Conservation (phyloP, 2,888 invertebrate genomes). For the Parnassius smintheus region DNA sequence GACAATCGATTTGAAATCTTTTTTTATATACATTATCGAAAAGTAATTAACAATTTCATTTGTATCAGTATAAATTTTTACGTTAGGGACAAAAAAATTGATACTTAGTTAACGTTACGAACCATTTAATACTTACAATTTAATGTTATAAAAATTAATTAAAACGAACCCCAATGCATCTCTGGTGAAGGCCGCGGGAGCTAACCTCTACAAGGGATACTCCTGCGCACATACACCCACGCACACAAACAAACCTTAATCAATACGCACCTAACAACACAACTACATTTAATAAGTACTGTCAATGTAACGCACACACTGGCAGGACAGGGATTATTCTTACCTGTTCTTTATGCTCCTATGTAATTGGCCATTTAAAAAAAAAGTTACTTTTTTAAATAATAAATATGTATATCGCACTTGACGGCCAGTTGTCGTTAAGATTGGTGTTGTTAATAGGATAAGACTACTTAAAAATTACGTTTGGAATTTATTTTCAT, state of each 20-base stretch:
- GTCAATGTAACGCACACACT: conserved; percentile 44
- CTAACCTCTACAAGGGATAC: conserved; percentile 67
- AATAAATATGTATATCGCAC: conserved; percentile 33
- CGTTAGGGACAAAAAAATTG: too few relatives aligned
- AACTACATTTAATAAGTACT: conserved; percentile 43
- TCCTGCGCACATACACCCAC: conserved; percentile 63
- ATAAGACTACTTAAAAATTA: background rate
- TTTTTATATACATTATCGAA: background rate
- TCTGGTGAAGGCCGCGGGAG: conserved; percentile 70
- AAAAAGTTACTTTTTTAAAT: conserved; percentile 51
- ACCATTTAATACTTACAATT: conserved; percentile 19
- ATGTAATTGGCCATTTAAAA: conserved; percentile 55
- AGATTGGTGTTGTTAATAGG: conserved; percentile 1
- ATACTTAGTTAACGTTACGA: too few relatives aligned
- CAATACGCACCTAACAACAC: conserved; percentile 39
- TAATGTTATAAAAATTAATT: conserved; percentile 24
- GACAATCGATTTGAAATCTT: background rate
- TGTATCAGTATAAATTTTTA: background rate
- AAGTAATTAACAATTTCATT: background rate
- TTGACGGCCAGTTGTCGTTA: conserved; percentile 32
- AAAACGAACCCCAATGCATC: conserved; percentile 15
- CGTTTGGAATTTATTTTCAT: background rate
- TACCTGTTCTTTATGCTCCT: conserved; percentile 56
- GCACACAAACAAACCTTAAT: conserved; percentile 46
- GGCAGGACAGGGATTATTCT: conserved; percentile 48